A percentile compares a stretch with the other conserved stretches of the same genome.
Evolutionary conservation across 2,888 invertebrate genomes (phyloP).

Genomic region (Tachina grossa): DNA sequence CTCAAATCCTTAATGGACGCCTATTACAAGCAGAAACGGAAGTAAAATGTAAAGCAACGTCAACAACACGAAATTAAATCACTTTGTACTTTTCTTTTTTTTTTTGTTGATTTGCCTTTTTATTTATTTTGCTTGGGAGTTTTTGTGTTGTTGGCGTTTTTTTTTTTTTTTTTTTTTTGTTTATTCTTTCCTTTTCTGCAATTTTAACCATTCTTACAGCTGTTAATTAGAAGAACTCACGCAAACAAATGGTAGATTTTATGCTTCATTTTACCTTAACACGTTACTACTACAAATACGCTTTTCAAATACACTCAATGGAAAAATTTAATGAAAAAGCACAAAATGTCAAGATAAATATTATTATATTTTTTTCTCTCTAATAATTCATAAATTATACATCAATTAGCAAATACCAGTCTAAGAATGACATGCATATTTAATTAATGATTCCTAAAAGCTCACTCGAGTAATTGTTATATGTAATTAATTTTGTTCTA

Average conservation of each 20-base stretch:
- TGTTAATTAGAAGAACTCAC: slow-evolving; percentile 71
- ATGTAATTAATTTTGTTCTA: not conserved
- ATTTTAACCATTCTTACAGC: slow-evolving; percentile 66
- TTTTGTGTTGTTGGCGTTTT: slow-evolving; percentile 37
- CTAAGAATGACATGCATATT: not conserved
- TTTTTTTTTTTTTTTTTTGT: slow-evolving; percentile 26
- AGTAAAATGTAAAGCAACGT: slow-evolving; percentile 72
- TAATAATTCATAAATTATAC: slow-evolving; percentile 22
- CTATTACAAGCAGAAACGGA: slow-evolving; percentile 72
- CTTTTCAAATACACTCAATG: slow-evolving; percentile 43
- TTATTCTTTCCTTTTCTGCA: slow-evolving; percentile 17
- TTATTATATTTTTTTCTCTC: not conserved
- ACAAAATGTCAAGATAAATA: not conserved
- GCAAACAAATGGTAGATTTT: slow-evolving; percentile 69
- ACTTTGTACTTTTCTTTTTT: slow-evolving; percentile 43
- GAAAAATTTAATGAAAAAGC: slow-evolving; percentile 28
- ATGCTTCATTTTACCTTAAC: slow-evolving; percentile 71
- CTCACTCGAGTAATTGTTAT: not conserved
- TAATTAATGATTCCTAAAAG: slow-evolving; percentile 7
- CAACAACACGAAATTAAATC: slow-evolving; percentile 71
- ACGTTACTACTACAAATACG: slow-evolving; percentile 60
- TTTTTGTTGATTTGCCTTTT: slow-evolving; percentile 24
- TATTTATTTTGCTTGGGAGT: slow-evolving; percentile 23
- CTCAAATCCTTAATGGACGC: slow-evolving; percentile 69
- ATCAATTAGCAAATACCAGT: slow-evolving; percentile 13